phyloP scores from a whole-genome alignment of 2,113 vertebrate genomes.

The Xyrauchen texanus region DNA sequence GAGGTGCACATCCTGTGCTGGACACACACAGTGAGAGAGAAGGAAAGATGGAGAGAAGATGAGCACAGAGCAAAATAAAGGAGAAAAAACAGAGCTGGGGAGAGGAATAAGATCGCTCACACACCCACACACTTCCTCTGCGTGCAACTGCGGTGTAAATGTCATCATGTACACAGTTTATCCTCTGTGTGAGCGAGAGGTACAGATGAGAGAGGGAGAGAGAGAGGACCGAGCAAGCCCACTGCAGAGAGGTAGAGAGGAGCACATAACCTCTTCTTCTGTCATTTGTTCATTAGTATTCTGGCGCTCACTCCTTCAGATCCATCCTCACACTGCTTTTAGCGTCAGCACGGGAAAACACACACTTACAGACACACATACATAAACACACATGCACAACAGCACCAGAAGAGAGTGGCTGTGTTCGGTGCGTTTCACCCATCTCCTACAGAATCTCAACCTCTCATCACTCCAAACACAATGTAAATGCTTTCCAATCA shows the following conservation, averaged over 20 bases:
- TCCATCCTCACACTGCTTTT: slow-evolving; percentile 50
- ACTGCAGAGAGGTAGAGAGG: slow-evolving; percentile 53
- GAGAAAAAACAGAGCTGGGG: slow-evolving; percentile 43
- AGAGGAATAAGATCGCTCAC: slow-evolving; percentile 47
- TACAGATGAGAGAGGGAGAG: slow-evolving; percentile 61
- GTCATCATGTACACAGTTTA: slow-evolving; percentile 61
- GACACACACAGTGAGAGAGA: slow-evolving; percentile 52
- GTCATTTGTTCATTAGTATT: slow-evolving; percentile 59
- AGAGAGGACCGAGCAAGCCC: slow-evolving; percentile 58
- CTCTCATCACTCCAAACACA: slow-evolving; percentile 3
- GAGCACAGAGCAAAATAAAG: slow-evolving; percentile 25
- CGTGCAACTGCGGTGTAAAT: slow-evolving; percentile 59
- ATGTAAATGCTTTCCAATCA: neutral
- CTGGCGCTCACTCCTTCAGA: slow-evolving; percentile 49
- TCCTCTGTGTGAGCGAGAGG: slow-evolving; percentile 53
- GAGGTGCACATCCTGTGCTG: slow-evolving; percentile 49
- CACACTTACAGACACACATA: slow-evolving; percentile 30
- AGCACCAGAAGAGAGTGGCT: neutral
- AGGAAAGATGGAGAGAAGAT: slow-evolving; percentile 41
- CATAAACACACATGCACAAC: slow-evolving; percentile 16
- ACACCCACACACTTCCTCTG: slow-evolving; percentile 50
- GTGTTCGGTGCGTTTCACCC: neutral
- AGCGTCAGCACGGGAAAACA: slow-evolving; percentile 48
- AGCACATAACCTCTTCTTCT: slow-evolving; percentile 47
- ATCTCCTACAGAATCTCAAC: neutral